Base-by-base conservation (phyloP, 2,888 invertebrate species). In the Pachliopta kotzebuea region DNA sequence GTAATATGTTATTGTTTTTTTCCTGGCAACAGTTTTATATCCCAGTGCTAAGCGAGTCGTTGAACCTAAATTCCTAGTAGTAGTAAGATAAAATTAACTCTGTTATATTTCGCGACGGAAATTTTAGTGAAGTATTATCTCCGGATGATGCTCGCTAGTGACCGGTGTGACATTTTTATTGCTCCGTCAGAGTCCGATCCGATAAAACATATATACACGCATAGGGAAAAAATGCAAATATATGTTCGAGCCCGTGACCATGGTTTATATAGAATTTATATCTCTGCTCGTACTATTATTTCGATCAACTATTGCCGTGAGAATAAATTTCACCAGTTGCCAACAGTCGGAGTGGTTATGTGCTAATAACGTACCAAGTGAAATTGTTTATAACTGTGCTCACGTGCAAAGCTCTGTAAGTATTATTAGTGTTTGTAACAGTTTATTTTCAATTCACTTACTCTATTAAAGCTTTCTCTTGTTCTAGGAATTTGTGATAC, bases 401-500 rank as follows among this genome's bases (percentile, higher is more conserved):
- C 68, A 67, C 21, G 69, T 79, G 0, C 76, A 72, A 49, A 83
- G 69, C 69, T 77, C 84, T 70, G 92, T 92, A 73, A 91, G 91
- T 90, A 61, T 49, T 23, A 45, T 18, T 14, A 24, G 20, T 23
- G 37, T 24, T 31, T 37, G 21, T 37, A 6, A 23, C 6, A 17
- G 29, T 49, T 31, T 31, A 18, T 45, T 21, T 37, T 20, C 18
- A 18, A 20, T 63, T 50, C 20, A 42, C 0, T 20, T 8, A 52
- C 18, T 31, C 11, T 53, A 59, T 11, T 49, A 29, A 56, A 56
- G 0, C n/a, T 67, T 64, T 61, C 63, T 65, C 18, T 65, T 86
- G 79, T 93, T 92, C 65, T 82, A 93, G 93, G 92, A 93, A 61
- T 83, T 86, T 67, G 79, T 85, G 53, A 77, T 93, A 61, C 90